Evolutionary conservation across 2,888 invertebrate species (phyloP), one percentile per base, ranked within the genome.

Genomic region (Epinotia demarniana): DNA sequence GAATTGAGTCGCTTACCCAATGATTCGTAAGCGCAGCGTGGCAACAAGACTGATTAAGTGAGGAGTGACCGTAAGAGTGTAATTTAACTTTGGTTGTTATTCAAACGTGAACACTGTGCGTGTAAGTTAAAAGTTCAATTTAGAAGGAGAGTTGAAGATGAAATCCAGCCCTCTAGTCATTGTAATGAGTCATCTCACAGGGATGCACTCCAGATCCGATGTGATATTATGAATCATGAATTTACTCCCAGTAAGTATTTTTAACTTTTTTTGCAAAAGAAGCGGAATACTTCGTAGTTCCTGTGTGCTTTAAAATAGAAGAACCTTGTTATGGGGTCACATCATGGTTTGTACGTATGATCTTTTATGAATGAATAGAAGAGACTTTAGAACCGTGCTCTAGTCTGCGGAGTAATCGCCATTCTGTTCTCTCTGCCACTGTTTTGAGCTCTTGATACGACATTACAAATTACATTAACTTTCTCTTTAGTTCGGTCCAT

Each of bases 161-260:
- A 27, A 49, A 23, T 63, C 46, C 18, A 49, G 39, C 18, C n/a
- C 57, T 16, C 27, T 12, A 49, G 19, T 62, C n/a, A n/a, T 6
- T 46, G 3, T 16, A 46, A 46, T 69, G 68, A 69, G 27, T 74
- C 73, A 74, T 33, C 62, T 23, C 46, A 49, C 33, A 19, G 74
- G 69, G 69, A 74, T 63, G 74, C 74, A 57, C 27, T 69, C 18
- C 61, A 55, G 74, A 43, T 19, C 6, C 18, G 43, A 61, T 73
- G 73, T 39, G 16, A 67, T 49, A 16, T 39, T 39, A 53, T 49
- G 23, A 49, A n/a, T 53, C 53, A 53, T 53, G n/a, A 49, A 72
- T 19, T 19, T 12, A 18, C 46, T 27, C 57, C 43, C 64, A 46
- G 27, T 16, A 55, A 46, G 27, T 16, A 55, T 63, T 64, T 57